Base-by-base conservation (phyloP, 2,888 invertebrate species). In the Acrobasis repandana region DNA sequence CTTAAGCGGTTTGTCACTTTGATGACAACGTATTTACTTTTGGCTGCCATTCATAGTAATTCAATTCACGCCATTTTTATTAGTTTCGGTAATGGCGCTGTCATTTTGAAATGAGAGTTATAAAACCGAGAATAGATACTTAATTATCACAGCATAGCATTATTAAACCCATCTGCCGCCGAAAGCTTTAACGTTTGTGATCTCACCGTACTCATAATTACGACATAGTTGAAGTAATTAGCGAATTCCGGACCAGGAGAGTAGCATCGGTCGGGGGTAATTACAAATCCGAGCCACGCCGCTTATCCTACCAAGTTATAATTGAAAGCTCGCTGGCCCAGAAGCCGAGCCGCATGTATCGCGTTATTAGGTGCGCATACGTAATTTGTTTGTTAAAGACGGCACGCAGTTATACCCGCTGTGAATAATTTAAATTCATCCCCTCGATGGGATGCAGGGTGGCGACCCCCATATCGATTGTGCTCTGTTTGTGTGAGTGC, bases 381-480 rank as follows among this genome's bases (percentile, higher is more conserved):
- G 85, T 91, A 91, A 91, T 91, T 89, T 92, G 91, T 91, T 91
- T 91, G 90, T 90, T 90, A 88, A 90, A 92, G 92, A 90, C 90
- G 89, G 88, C 85, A 86, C 88, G 85, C 88, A 90, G 88, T 88
- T 86, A 86, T 90, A 86, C 89, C 85, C 86, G 88, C 85, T 90
- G 88, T 90, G 91, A 90, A 92, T 91, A 90, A 92, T 92, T 92
- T 90, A 91, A 91, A 91, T 89, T 88, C 88, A 90, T 89, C 90
- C 89, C 90, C 85, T 82, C 80, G 77, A 78, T 76, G 82, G 79
- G 76, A 71, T 71, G 75, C 73, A 74, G 83, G 85, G 85, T 67
- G 81, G 82, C 73, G 73, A 74, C 78, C 77, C 77, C 79, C 76
- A 81, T 85, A 90, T 90, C 85, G 88, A 89, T 89, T 86, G 65